Percentiles rank a stretch among this genome's conserved stretches.
phyloP scores from a whole-genome alignment of 2,113 vertebrate species.

The Albula glossodonta region DNA sequence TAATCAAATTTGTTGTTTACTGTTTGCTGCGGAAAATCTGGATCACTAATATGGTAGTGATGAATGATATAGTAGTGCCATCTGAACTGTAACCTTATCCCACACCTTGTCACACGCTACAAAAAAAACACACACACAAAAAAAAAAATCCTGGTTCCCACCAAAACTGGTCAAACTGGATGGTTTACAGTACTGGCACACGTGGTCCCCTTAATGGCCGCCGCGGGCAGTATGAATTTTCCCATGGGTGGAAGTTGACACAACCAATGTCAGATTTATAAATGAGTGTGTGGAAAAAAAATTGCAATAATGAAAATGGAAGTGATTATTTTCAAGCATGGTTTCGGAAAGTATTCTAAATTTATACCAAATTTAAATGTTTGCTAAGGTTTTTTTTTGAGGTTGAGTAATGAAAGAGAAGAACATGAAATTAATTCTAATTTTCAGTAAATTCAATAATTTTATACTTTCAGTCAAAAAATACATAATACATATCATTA shows the following conservation, averaged over 20 bases:
- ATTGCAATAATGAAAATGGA: conserved; percentile 27
- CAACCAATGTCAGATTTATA: conserved; percentile 42
- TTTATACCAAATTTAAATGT: conserved; percentile 50
- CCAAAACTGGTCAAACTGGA: conserved; percentile 50
- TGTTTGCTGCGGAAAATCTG: background rate
- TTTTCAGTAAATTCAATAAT: too few relatives aligned
- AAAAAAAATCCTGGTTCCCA: conserved; percentile 51
- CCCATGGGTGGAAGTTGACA: conserved; percentile 57
- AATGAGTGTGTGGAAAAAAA: conserved; percentile 61
- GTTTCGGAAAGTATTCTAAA: conserved; percentile 54
- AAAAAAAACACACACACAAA: conserved; percentile 32
- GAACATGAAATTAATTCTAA: too few relatives aligned
- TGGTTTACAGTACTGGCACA: conserved; percentile 28
- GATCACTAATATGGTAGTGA: background rate
- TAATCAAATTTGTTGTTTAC: background rate
- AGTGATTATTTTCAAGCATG: conserved; percentile 50
- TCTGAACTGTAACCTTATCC: background rate
- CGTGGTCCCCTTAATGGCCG: conserved; percentile 43
- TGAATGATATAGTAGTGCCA: background rate
- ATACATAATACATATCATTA: too few relatives aligned
- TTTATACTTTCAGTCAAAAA: too few relatives aligned
- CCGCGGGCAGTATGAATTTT: conserved; percentile 60
- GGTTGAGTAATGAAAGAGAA: too few relatives aligned
- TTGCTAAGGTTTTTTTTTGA: too few relatives aligned
- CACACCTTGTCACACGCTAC: background rate